These are phyloP conservation scores for Nasonia vitripennis DNA, from an alignment of 1,140 invertebrate genomes.

Conservation along the genomic window DNA sequence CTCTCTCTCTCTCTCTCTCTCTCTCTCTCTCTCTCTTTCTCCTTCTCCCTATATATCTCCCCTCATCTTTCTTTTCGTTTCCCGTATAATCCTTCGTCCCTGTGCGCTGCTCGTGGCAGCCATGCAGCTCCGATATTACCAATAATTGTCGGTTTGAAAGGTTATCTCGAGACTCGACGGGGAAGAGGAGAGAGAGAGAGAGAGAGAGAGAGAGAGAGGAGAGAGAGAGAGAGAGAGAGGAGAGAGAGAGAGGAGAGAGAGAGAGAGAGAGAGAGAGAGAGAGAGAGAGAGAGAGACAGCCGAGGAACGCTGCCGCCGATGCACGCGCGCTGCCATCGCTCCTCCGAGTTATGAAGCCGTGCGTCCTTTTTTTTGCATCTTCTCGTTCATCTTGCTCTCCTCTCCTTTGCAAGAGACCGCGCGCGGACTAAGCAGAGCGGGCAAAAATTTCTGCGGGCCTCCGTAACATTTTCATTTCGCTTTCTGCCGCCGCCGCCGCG, in stretches of 20 bases:
- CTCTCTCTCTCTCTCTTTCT: slow-evolving; percentile 43
- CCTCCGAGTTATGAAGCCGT: slow-evolving; percentile 37
- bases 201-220: not conserved
- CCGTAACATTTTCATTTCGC: slow-evolving; percentile 42
- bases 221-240: slow-evolving; percentile 12
- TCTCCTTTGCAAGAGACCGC: not conserved
- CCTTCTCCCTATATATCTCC: slow-evolving; percentile 47
- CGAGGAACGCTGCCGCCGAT: not conserved
- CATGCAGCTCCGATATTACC: slow-evolving; percentile 69
- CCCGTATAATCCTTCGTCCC: slow-evolving; percentile 48
- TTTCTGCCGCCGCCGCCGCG: not conserved
- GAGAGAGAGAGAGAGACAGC: slow-evolving; percentile 6
- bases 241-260: too few species aligned
- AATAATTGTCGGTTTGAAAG: slow-evolving; percentile 71
- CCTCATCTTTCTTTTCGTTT: slow-evolving; percentile 50
- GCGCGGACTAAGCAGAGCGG: not conserved
- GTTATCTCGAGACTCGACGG: slow-evolving; percentile 59
- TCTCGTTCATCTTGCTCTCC: slow-evolving; percentile 3
- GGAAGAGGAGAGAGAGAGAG: slow-evolving; percentile 4
- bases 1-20: slow-evolving; percentile 39
- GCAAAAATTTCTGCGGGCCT: slow-evolving; percentile 10
- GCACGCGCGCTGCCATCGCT: slow-evolving; percentile 9
- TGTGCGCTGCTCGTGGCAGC: slow-evolving; percentile 54
- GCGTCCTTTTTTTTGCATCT: slow-evolving; percentile 34
- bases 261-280: too few species aligned